Conservation (phyloP, 2,888 invertebrate genomes). For the Zelleria hepariella region DNA sequence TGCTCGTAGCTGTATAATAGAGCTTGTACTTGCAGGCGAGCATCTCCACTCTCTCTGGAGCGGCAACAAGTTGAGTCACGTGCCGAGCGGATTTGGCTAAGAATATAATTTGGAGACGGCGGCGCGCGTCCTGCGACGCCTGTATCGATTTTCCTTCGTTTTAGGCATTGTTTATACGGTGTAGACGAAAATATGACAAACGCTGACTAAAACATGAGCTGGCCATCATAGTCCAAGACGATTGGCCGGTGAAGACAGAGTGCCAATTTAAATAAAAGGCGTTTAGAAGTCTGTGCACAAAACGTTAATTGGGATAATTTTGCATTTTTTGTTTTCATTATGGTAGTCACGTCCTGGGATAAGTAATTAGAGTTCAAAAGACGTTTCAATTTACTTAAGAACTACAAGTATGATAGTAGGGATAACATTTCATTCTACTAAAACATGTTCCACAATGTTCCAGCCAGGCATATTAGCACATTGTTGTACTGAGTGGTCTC, state of each 20-base stretch:
- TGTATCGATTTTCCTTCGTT: slow-evolving; percentile 61
- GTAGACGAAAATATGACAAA: slow-evolving; percentile 7
- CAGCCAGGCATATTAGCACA: no score
- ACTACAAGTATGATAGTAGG: no score
- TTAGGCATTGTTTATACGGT: slow-evolving; percentile 47
- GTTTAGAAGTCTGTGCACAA: background rate
- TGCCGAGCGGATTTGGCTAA: slow-evolving; percentile 52
- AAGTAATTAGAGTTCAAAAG: slow-evolving; percentile 31
- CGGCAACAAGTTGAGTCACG: slow-evolving; percentile 70
- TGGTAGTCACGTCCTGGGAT: slow-evolving; percentile 31
- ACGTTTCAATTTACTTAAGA: background rate
- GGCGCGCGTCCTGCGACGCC: slow-evolving; percentile 56
- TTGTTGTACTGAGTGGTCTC: no score
- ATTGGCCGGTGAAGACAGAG: background rate
- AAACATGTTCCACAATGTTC: no score
- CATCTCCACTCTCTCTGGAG: slow-evolving; percentile 22
- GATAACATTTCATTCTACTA: no score
- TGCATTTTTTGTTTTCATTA: slow-evolving; percentile 11
- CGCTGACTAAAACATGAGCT: background rate
- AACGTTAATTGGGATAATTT: background rate
- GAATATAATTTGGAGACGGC: slow-evolving; percentile 54
- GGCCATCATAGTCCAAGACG: background rate
- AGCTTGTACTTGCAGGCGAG: background rate
- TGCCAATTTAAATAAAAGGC: background rate
- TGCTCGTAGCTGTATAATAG: background rate